A percentile compares a stretch with the other conserved stretches of the same genome.
These are phyloP conservation scores for Miichthys miiuy DNA, from an alignment of 2,797 vertebrate genomes.

Conservation along the genomic window DNA sequence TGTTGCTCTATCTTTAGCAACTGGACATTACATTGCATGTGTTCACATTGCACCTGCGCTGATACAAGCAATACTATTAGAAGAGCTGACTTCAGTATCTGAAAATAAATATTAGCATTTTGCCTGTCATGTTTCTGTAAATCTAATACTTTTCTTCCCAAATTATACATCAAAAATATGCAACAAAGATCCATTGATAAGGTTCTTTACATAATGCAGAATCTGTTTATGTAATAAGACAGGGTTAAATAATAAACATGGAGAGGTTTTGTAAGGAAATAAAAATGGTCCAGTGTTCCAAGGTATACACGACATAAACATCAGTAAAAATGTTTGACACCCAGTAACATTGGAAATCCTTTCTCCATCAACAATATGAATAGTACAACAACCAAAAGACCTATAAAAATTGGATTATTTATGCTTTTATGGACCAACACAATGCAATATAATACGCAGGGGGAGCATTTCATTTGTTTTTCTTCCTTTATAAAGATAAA, in stretches of 20 bases:
- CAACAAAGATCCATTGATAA: not conserved
- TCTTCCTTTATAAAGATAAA: not conserved
- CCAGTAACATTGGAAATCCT: not conserved
- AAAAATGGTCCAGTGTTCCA: not conserved
- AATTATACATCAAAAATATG: slow-evolving; percentile 15
- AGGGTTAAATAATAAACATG: not conserved
- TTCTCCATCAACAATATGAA: not conserved
- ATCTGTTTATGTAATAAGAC: slow-evolving; percentile 17
- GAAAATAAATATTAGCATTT: not conserved
- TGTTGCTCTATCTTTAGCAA: slow-evolving; percentile 27
- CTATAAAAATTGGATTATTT: not conserved
- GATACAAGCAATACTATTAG: not conserved
- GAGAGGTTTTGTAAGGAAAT: not conserved
- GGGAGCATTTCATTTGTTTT: not conserved
- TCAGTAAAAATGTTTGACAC: not conserved
- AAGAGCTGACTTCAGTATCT: slow-evolving; percentile 1
- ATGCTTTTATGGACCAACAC: not conserved
- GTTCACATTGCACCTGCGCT: slow-evolving; percentile 4
- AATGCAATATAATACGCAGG: not conserved
- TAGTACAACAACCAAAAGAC: not conserved
- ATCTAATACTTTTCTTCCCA: not conserved
- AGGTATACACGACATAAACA: slow-evolving; percentile 1
- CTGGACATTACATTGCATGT: not conserved
- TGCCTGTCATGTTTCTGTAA: not conserved
- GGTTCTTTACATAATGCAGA: not conserved